A percentile compares a stretch with the other conserved stretches of the same genome.
Conservation (phyloP, 2,113 vertebrate genomes). For the Dascyllus trimaculatus region DNA sequence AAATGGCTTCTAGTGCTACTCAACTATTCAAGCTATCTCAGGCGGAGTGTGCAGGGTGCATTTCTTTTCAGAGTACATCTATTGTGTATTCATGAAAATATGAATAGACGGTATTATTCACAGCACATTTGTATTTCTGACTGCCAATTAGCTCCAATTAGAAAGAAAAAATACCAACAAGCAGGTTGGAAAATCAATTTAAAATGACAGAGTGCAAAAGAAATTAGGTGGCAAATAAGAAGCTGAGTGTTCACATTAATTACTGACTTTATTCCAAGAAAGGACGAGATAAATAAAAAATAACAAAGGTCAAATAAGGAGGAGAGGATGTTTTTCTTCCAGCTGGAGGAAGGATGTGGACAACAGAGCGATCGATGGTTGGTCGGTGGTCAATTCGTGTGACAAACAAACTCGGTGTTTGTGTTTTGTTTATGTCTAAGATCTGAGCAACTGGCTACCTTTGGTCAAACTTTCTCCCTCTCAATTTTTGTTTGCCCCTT, state of each 20-base stretch:
- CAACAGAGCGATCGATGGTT: constrained; percentile 58
- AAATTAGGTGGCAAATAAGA: constrained; percentile 4
- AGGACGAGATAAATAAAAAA: constrained; percentile 33
- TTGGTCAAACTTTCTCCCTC: background rate
- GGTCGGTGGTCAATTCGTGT: constrained; percentile 14
- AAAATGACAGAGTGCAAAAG: constrained; percentile 6
- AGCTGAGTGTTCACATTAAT: constrained; percentile 31
- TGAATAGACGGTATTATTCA: constrained; percentile 16
- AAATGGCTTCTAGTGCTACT: background rate
- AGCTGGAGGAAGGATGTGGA: constrained; percentile 53
- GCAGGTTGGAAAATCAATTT: constrained; percentile 31
- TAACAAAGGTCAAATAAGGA: background rate
- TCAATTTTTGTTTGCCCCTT: background rate
- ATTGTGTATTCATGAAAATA: constrained; percentile 18
- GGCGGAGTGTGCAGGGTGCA: background rate
- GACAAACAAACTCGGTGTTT: constrained; percentile 48
- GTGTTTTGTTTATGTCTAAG: constrained; percentile 9
- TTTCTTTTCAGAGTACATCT: constrained; percentile 19
- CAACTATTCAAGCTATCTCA: background rate
- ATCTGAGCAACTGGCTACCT: constrained; percentile 12
- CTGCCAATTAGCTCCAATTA: constrained; percentile 26
- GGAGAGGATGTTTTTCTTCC: constrained; percentile 53
- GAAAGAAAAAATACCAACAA: constrained; percentile 26
- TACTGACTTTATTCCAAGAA: constrained; percentile 30
- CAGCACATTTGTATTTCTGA: background rate